A percentile compares a stretch with the other conserved stretches of the same genome.
These are phyloP conservation scores for Seladonia tumulorum DNA, from an alignment of 2,888 invertebrate genomes.

Conservation along the genomic window DNA sequence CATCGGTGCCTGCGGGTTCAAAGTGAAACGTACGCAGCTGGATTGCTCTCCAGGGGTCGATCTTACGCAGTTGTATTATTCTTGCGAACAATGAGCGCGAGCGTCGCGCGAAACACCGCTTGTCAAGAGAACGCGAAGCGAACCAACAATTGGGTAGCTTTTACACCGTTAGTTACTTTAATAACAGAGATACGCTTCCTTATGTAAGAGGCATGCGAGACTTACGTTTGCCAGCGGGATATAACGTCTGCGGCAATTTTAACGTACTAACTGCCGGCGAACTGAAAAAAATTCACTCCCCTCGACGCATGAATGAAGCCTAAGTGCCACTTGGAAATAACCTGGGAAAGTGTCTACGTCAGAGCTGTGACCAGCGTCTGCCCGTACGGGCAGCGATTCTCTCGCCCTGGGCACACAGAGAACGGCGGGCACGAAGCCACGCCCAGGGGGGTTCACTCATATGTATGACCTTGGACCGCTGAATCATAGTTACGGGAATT, in stretches of 20 bases:
- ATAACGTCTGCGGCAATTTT: not conserved
- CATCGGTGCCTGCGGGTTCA: not conserved
- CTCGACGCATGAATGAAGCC: not conserved
- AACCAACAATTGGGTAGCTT: not conserved
- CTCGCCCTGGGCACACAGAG: too few species aligned
- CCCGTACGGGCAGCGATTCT: too few species aligned
- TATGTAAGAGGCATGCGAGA: not conserved
- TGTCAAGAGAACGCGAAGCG: not conserved
- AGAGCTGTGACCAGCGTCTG: too few species aligned
- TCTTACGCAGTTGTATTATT: not conserved
- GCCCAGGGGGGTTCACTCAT: too few species aligned
- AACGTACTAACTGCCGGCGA: not conserved
- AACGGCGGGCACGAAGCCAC: too few species aligned
- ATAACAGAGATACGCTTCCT: conserved; percentile 2
- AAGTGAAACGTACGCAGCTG: conserved; percentile 12
- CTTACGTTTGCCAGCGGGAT: not conserved
- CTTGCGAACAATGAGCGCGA: not conserved
- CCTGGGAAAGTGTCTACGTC: too few species aligned
- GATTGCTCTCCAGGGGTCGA: not conserved
- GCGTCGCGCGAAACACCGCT: not conserved
- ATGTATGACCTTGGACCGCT: too few species aligned
- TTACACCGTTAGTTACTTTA: not conserved
- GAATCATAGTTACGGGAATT: too few species aligned
- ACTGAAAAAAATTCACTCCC: not conserved
- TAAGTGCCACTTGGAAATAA: too few species aligned